Evolutionary conservation across 2,113 vertebrate species (phyloP).

Genomic region (Grallaria varia): DNA sequence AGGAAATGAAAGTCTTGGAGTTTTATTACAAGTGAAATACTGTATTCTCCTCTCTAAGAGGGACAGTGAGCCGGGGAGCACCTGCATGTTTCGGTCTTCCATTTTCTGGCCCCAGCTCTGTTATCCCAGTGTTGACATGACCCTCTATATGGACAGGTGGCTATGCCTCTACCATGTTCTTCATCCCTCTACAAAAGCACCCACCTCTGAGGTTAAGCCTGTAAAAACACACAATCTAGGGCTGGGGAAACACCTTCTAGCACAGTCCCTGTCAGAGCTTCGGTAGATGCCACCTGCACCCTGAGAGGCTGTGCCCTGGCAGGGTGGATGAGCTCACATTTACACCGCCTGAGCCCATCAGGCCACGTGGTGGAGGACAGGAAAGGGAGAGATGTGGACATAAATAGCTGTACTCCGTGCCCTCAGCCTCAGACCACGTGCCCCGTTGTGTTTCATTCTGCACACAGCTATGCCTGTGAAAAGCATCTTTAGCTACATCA

Average conservation of each 20-base stretch:
- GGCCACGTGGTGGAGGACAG: rapidly evolving
- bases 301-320: background rate
- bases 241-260: background rate
- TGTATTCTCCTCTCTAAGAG: background rate
- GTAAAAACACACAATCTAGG: background rate
- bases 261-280: background rate
- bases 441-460: background rate
- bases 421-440: background rate
- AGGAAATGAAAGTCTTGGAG: background rate
- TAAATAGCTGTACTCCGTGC: background rate
- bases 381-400: background rate
- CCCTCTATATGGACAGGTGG: background rate
- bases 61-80: background rate
- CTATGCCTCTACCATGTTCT: background rate
- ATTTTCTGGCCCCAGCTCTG: background rate
- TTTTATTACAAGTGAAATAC: background rate
- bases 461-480: rapidly evolving
- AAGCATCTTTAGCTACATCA: background rate
- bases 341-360: background rate
- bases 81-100: background rate
- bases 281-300: background rate
- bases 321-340: background rate
- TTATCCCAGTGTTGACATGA: background rate
- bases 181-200: background rate
- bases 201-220: background rate